Conservation (phyloP, 2,888 invertebrate species). For the Lepidocyrtinus sp. region DNA sequence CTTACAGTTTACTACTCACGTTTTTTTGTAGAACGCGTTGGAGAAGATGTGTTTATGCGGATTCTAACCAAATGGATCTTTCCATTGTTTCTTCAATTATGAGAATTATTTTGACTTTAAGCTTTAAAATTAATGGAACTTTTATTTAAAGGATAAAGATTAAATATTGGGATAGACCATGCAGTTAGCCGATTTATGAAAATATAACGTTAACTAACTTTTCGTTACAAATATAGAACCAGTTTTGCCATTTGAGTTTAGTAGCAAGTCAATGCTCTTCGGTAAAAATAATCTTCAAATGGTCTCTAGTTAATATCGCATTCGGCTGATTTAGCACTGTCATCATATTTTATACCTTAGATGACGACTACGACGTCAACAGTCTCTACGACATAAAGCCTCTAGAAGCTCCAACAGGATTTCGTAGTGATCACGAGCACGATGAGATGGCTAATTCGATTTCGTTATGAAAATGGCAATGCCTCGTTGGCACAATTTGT, state of each 20-base stretch:
- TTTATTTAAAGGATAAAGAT: neutral
- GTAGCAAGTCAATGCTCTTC: too few species aligned
- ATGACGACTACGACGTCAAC: constrained; percentile 22
- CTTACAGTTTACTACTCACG: neutral
- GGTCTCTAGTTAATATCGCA: constrained; percentile 27
- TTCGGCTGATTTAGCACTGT: constrained; percentile 46
- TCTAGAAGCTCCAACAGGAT: neutral
- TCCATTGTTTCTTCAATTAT: neutral
- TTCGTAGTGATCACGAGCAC: neutral
- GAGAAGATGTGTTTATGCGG: neutral
- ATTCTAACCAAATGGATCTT: neutral
- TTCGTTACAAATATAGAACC: neutral
- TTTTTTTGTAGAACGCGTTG: neutral
- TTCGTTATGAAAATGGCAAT: neutral
- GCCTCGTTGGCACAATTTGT: neutral
- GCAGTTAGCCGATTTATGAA: neutral
- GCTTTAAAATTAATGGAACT: too few species aligned
- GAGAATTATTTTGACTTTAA: neutral
- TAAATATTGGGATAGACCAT: neutral
- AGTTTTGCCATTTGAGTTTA: neutral
- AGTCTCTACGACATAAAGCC: neutral
- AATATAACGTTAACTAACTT: neutral
- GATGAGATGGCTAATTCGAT: constrained; percentile 14
- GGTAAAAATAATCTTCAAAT: too few species aligned
- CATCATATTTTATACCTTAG: constrained; percentile 28